Base-by-base conservation (phyloP, 2,888 invertebrate species). In the Pelosia muscerda region DNA sequence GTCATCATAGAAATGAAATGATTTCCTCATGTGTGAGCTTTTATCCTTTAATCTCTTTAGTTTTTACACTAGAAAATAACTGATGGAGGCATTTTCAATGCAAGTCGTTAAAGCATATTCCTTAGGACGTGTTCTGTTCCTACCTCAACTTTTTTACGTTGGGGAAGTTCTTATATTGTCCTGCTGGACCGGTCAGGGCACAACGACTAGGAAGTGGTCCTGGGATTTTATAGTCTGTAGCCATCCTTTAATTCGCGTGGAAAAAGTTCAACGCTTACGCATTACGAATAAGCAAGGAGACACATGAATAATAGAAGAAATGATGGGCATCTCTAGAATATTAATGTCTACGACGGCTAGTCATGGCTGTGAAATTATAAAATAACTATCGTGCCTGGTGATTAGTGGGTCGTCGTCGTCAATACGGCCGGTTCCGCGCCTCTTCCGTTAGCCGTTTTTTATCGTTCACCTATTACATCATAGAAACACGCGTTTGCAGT, bases 371-470 rank as follows among this genome's bases (percentile, higher is more conserved):
- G 83, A 87, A 87, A 84, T 86, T 84, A 84, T 85, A 81, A 85
- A 87, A 85, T 85, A 81, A 75, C 77, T 79, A 81, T 84, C 81
- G 81, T 81, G 82, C 75, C 79, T 82, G 83, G 86, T 86, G 84
- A 90, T 89, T 88, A 89, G 85, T 84, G 85, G 79, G 79, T 81
- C 81, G 86, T 84, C 82, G 76, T 76, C 76, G 75, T 76, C 83
- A 81, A 84, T 84, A 80, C 81, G 85, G 87, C 88, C 88, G 88
- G 90, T 90, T 89, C 88, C 89, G 86, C 88, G 83, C 88, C 88
- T 90, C 90, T 91, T 93, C 92, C 93, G 92, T 86, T 90, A 85
- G 83, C 81, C 75, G 84, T 87, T 90, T 92, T 90, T 91, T 88
- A 86, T 90, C 81, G 81, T 81, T 87, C 77, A 82, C 80, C 86